Conservation (phyloP, 2,888 invertebrate species). For the Sphecodes monilicornis region DNA sequence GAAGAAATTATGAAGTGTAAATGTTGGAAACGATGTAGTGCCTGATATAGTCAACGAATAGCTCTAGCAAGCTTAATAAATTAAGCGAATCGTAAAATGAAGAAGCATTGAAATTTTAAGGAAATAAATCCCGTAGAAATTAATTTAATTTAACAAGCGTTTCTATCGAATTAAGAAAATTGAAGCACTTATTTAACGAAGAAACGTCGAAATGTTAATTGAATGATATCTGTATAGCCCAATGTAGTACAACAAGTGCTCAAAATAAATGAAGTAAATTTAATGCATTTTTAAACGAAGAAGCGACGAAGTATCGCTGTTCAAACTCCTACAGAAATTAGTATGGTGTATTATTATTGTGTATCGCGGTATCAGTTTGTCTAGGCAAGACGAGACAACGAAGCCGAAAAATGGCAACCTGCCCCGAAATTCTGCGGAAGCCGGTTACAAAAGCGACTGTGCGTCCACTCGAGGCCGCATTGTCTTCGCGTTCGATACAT, state of each 20-base stretch:
- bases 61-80: not conserved
- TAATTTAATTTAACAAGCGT: too few species aligned
- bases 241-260: too few species aligned
- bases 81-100: not conserved
- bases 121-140: not conserved
- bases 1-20: not conserved
- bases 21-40: not conserved
- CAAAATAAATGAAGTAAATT: too few species aligned
- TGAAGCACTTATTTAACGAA: too few species aligned
- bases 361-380: not conserved
- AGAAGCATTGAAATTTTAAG: not conserved
- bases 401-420: constrained; percentile 45
- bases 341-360: not conserved
- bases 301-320: too few species aligned
- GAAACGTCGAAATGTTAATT: too few species aligned
- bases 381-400: not conserved
- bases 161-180: too few species aligned
- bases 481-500: constrained; percentile 45
- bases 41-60: not conserved
- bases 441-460: constrained; percentile 45
- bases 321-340: not conserved
- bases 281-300: too few species aligned
- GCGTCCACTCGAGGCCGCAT: constrained; percentile 43
- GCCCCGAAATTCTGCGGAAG: constrained; percentile 40
- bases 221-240: too few species aligned